These are phyloP conservation scores for Dufourea novaeangliae DNA, from an alignment of 1,140 invertebrate species.

Conservation along the genomic window DNA sequence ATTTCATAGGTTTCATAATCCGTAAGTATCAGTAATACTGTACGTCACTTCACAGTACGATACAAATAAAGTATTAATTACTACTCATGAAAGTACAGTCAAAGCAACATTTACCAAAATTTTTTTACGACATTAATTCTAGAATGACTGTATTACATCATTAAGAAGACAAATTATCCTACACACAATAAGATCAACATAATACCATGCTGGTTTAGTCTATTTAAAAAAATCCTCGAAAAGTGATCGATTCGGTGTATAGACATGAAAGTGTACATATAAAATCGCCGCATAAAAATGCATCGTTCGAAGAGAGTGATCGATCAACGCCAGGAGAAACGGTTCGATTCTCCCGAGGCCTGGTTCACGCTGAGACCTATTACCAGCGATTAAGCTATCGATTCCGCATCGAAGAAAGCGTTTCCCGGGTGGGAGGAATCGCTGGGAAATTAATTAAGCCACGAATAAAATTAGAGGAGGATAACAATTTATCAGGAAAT, in stretches of 20 bases:
- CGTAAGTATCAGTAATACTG: too few relatives aligned
- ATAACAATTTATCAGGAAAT: conserved; percentile 61
- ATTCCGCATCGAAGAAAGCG: conserved; percentile 46
- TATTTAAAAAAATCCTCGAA: neutral
- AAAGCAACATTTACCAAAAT: too few relatives aligned
- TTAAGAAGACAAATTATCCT: too few relatives aligned
- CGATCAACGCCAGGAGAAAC: conserved; percentile 51
- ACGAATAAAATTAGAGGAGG: conserved; percentile 58
- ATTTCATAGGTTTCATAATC: too few relatives aligned
- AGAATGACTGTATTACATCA: too few relatives aligned
- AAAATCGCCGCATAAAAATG: neutral
- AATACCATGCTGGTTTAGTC: too few relatives aligned
- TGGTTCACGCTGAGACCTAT: conserved; percentile 61
- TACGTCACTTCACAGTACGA: too few relatives aligned
- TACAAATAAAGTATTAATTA: too few relatives aligned
- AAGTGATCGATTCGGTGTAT: neutral
- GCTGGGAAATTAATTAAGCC: conserved; percentile 61
- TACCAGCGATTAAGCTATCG: conserved; percentile 62
- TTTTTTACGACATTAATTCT: too few relatives aligned
- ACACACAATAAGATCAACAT: too few relatives aligned
- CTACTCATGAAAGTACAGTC: too few relatives aligned
- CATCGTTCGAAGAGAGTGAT: neutral
- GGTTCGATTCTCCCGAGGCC: conserved; percentile 41
- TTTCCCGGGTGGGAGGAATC: conserved; percentile 25
- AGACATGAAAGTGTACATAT: neutral